Conservation (phyloP, 2,797 vertebrate species). For the Falco novaeseelandiae region DNA sequence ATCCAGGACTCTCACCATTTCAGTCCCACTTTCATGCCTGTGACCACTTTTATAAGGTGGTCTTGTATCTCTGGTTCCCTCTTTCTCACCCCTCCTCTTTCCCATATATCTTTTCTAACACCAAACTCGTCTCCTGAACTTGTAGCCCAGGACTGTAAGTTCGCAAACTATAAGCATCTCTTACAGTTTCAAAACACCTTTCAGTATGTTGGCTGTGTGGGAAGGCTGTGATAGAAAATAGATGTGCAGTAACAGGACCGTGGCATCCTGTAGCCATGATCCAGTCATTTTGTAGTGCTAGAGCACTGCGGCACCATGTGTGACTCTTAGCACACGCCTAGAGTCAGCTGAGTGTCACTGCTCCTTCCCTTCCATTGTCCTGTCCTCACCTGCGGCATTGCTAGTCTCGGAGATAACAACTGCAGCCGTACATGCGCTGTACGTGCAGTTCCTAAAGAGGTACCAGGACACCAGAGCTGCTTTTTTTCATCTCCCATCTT, state of each 20-base stretch:
- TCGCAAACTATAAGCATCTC: background rate
- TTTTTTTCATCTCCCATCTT: background rate
- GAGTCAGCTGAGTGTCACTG: background rate
- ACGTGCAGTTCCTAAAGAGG: background rate
- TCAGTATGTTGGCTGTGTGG: background rate
- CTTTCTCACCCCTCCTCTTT: background rate
- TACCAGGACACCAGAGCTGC: background rate
- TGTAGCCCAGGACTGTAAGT: background rate
- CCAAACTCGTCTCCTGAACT: background rate
- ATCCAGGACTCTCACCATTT: background rate
- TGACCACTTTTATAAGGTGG: background rate
- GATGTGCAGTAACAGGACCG: background rate
- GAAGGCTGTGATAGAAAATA: background rate
- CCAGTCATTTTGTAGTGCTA: background rate
- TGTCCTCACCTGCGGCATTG: background rate
- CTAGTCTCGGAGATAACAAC: background rate
- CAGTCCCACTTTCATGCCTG: background rate
- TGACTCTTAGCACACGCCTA: background rate
- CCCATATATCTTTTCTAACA: background rate
- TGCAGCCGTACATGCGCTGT: background rate
- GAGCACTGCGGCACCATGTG: background rate
- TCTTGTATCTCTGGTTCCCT: background rate
- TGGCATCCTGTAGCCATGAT: background rate
- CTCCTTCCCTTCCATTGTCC: background rate
- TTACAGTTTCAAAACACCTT: background rate